These are phyloP conservation scores for Sus scrofa DNA, from an alignment of 2,113 vertebrate species.

Conservation along the genomic window T2T-Sscrofa CM000820.6:3513001-3513500, in stretches of 20 bases:
- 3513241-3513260: neutral
- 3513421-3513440: neutral
- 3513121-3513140: neutral
- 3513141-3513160: neutral
- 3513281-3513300: neutral
- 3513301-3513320: neutral
- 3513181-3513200: neutral
- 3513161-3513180: neutral
- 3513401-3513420: constrained; percentile 3
- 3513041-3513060: neutral
- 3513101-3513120: neutral
- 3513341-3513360: no score
- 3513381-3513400: no score
- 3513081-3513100: neutral
- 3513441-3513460: neutral
- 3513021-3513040: neutral
- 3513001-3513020: neutral
- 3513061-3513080: neutral
- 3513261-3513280: neutral
- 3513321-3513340: neutral
- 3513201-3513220: neutral
- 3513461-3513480: neutral
- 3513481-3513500: neutral
- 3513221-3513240: neutral
- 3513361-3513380: no score